A percentile compares a stretch with the other conserved stretches of the same genome.
phyloP scores from a whole-genome alignment of 2,888 invertebrate genomes.

The Meta bourneti region DNA sequence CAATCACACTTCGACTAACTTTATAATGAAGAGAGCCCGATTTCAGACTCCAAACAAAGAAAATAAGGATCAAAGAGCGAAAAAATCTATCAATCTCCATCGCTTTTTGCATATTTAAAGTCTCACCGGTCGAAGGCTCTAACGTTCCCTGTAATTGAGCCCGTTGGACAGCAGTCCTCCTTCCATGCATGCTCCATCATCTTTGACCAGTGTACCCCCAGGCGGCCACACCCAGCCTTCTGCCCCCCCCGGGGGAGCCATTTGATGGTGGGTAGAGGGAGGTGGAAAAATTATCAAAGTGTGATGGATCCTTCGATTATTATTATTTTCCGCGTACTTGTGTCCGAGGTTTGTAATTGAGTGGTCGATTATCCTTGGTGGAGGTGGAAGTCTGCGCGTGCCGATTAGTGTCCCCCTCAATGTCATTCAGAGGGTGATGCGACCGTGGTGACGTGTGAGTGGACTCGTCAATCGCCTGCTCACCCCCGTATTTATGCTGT shows the following conservation, averaged over 20 bases:
- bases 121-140: conserved; percentile 23
- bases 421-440: not conserved
- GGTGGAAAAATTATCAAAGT: conserved; percentile 43
- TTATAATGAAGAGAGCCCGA: too few species aligned
- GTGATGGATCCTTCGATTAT: conserved; percentile 65
- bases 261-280: conserved; percentile 26
- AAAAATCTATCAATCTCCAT: conserved; percentile 13
- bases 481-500: too few species aligned
- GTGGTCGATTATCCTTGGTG: conserved; percentile 1
- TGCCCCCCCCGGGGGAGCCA: conserved; percentile 50
- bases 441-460: not conserved
- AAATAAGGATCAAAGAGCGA: not conserved
- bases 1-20: too few species aligned
- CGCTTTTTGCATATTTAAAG: conserved; percentile 34
- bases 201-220: conserved; percentile 4
- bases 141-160: conserved; percentile 56
- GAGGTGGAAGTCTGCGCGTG: not conserved
- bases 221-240: conserved; percentile 39
- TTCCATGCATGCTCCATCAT: conserved; percentile 12
- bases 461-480: too few species aligned
- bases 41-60: too few species aligned
- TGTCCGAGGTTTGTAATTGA: conserved; percentile 46
- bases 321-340: conserved; percentile 53
- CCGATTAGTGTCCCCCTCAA: not conserved
- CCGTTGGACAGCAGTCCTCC: not conserved